Evolutionary conservation across 2,797 vertebrate species (phyloP), one percentile per base, ranked within the genome.

Genomic region (Lepus townsendii): DNA sequence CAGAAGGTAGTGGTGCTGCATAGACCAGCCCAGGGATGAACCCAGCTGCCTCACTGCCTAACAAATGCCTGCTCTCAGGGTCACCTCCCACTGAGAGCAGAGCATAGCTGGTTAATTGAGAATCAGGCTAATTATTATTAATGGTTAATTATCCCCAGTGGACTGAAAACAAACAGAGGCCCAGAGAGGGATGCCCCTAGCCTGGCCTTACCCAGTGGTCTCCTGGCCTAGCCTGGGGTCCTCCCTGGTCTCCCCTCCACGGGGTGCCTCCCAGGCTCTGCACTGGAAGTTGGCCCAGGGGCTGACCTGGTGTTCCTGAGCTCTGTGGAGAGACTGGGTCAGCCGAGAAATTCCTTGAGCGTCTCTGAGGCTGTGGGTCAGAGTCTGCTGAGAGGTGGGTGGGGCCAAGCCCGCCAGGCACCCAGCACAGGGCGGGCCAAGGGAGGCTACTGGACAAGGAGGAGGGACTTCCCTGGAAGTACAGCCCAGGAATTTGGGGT

Each of bases 341-440:
- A 72, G 68, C 73, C n/a, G 3, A 94, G 89, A 84, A 89, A 78
- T 77, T 90, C 87, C 68, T 95, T 54, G 27, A 97, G 35, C 52
- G 52, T 88, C 50, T 92, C 86, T 84, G 86, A 88, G 69, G 92
- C 71, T 90, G 35, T 57, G 69, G 69, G 65, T 47, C 83, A 87
- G 86, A 77, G 93, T 69, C 83, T 4, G 2, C 50, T 19, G 7
- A 16, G 79, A 27, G 54, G 22, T 73, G 54, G 83, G 60, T 1
- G 19, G 79, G 84, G 68, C 71, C 12, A 26, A 89, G 38, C 2
- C 2, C 79, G 72, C 68, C 62, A 47, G 65, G 24, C 57, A 85
- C 20, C 83, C 50, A 62, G 13, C 16, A 54, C 26, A 24, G 20
- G 68, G 62, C 68, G 63, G 71, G 32, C 79, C 66, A 17, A 16